Conservation (phyloP, 2,797 vertebrate genomes). For the Argyrosomus regius region DNA sequence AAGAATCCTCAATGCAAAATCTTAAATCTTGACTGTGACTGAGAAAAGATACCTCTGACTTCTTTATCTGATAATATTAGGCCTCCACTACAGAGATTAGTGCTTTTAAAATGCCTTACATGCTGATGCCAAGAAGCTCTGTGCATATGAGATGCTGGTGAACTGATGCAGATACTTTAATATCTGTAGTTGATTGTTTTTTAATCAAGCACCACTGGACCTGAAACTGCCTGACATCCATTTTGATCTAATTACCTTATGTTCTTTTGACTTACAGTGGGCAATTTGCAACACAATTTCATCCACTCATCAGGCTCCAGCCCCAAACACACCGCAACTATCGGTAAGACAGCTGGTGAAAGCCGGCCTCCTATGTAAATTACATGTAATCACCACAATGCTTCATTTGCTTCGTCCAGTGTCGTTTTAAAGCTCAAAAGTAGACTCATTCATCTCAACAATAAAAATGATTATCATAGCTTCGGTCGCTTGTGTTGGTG, state of each 20-base stretch:
- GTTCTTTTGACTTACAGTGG: conserved; percentile 87
- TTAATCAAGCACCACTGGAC: conserved; percentile 34
- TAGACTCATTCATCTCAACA: conserved; percentile 66
- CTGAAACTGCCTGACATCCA: conserved; percentile 56
- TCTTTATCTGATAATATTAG: not conserved
- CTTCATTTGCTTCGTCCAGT: conserved; percentile 68
- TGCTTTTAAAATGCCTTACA: conserved; percentile 19
- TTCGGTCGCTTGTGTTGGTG: conserved; percentile 47
- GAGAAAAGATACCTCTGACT: not conserved
- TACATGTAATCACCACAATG: conserved; percentile 61
- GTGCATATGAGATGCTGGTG: conserved; percentile 16
- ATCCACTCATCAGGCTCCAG: conserved; percentile 91
- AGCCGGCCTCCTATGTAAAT: conserved; percentile 57
- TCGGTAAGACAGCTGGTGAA: conserved; percentile 81
- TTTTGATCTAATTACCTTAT: conserved; percentile 70
- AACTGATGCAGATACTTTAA: conserved; percentile 11
- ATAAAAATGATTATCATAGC: conserved; percentile 68
- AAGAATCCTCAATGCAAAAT: conserved; percentile 10
- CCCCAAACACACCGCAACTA: conserved; percentile 90
- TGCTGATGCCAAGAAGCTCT: conserved; percentile 12
- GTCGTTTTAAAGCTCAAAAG: conserved; percentile 62
- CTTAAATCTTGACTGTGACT: not conserved
- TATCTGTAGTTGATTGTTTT: conserved; percentile 23
- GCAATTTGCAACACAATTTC: conserved; percentile 93
- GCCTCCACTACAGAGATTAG: conserved; percentile 1